Base-by-base conservation (phyloP, 2,888 invertebrate species). In the Cinara cedri region DNA sequence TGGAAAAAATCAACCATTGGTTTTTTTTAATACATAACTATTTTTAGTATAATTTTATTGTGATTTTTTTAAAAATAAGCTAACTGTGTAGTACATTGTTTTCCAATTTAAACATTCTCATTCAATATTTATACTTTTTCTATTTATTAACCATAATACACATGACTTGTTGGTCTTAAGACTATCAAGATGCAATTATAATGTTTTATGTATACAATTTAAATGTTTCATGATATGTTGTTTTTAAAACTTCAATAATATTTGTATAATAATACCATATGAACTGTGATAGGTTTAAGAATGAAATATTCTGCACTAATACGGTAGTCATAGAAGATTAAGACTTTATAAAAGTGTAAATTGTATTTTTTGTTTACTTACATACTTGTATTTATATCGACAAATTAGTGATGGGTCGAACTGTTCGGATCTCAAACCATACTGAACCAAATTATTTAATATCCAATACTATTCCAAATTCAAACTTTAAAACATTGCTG, bases 1-100 rank as follows among this genome's bases (percentile, higher is more conserved):
- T 72, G 62, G 62, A 49, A 62, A 49, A 19, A 34, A 26, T 42
- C 14, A 6, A 49, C 19, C 14, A 13, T 49, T 24, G 24, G 44
- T 46, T 57, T 65, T 65, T 46, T 71, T 46, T n/a, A 71, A 49
- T 34, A 63, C 55, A 71, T 42, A 16, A 55, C 55, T 55, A n/a
- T n/a, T 71, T 71, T 70, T 70, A 70, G n/a, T 70, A 54, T 54
- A 54, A 70, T 70, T 34, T 19, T 60, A 60, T 26, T 72, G 46
- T 72, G 57, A 60, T n/a, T 46, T 60, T 70, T 72, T 26, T 72
- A 72, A 26, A n/a, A 60, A 60, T 72, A 60, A 26, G 60, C 49
- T 60, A 60, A 49, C 57, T 60, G n/a, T 60, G 26, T 49, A 57
- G 72, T 26, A 72, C 11, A 60, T 19, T 24, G 9, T 60, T 72